Evolutionary conservation across 1,140 invertebrate species (phyloP).

Genomic region (Pissodes strobi): DNA sequence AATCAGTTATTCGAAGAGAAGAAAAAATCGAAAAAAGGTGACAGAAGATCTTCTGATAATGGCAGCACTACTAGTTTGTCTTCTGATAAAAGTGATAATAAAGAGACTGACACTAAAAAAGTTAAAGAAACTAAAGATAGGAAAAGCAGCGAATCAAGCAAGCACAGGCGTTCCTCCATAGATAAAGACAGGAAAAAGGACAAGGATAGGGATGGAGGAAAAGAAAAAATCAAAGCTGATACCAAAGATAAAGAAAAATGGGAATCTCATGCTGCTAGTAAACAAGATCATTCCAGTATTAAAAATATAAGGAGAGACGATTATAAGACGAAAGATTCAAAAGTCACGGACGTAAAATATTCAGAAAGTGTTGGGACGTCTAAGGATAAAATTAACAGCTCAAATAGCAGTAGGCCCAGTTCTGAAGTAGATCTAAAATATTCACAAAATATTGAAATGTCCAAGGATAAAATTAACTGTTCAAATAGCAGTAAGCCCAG

Average conservation of each 20-base stretch:
- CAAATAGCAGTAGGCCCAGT: too few relatives aligned
- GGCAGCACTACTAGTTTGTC: slow-evolving; percentile 2
- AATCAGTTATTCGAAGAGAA: slow-evolving; percentile 39
- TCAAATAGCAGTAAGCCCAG: too few relatives aligned
- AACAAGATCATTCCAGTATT: slow-evolving; percentile 41
- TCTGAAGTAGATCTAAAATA: too few relatives aligned
- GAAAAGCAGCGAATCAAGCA: slow-evolving; percentile 4
- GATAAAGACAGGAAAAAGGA: too few relatives aligned
- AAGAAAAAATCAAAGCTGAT: slow-evolving; percentile 23
- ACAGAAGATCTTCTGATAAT: slow-evolving; percentile 31
- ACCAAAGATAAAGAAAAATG: slow-evolving; percentile 16
- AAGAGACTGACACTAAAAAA: slow-evolving; percentile 3
- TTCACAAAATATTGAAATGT: too few relatives aligned
- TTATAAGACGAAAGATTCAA: too few relatives aligned
- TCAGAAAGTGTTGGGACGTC: too few relatives aligned
- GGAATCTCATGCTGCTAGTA: too few relatives aligned
- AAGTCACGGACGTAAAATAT: too few relatives aligned
- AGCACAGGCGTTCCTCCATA: not conserved
- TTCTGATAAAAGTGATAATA: slow-evolving; percentile 8
- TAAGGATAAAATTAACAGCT: too few relatives aligned
- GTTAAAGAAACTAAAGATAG: slow-evolving; percentile 12
- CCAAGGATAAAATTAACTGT: too few relatives aligned
- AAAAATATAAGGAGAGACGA: slow-evolving; percentile 55
- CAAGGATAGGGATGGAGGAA: slow-evolving; percentile 10
- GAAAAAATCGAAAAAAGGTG: slow-evolving; percentile 26